Conservation (phyloP, 2,113 vertebrate species). For the Azemiops feae region DNA sequence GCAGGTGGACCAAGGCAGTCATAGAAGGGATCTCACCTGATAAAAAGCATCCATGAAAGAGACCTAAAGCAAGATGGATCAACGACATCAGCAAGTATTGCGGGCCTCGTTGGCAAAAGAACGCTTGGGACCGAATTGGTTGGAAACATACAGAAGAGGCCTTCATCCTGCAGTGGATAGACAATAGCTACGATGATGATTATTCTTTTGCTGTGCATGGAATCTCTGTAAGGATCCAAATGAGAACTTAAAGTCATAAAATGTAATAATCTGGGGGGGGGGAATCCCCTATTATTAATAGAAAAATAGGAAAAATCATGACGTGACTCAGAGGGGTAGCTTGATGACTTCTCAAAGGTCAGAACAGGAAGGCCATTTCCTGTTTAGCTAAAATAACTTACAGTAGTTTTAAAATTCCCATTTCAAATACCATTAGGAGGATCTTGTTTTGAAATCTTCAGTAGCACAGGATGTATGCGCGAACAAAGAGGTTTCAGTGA, state of each 20-base stretch:
- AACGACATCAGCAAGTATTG: not conserved
- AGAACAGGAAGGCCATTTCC: slow-evolving; percentile 12
- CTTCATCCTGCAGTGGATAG: not conserved
- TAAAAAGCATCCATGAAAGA: not conserved
- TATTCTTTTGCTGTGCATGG: not conserved
- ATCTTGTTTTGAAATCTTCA: not conserved
- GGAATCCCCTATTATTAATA: not conserved
- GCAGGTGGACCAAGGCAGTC: not conserved
- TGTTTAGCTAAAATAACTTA: slow-evolving; percentile 16
- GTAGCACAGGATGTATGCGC: not conserved
- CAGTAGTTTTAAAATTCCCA: not conserved
- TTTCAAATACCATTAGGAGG: not conserved
- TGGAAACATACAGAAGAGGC: not conserved
- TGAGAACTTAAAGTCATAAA: not conserved
- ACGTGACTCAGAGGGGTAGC: not conserved
- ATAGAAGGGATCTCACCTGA: not conserved
- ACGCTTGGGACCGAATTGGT: not conserved
- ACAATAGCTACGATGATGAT: not conserved
- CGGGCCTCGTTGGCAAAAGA: not conserved
- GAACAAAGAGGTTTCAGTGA: not conserved
- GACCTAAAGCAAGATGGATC: not conserved
- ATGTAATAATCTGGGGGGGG: not conserved
- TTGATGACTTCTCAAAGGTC: not conserved
- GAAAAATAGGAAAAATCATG: not conserved
- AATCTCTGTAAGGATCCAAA: not conserved